Conservation (phyloP, 2,888 invertebrate species). For the Ophion ellenae region DNA sequence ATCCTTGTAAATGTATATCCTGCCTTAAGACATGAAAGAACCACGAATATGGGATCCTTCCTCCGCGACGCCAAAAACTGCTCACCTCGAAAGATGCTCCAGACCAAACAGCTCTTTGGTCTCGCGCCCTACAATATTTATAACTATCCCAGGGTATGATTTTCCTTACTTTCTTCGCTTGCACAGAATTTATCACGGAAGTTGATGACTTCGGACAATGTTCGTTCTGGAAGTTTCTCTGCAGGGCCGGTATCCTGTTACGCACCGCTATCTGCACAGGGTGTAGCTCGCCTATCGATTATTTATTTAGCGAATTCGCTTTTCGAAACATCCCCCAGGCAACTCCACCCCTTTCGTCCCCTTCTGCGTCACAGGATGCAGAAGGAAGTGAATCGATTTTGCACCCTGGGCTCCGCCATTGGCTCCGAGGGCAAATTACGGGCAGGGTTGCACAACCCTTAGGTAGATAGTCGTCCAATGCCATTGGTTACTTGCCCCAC, state of each 20-base stretch:
- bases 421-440: slow-evolving; percentile 66
- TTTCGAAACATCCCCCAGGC: neutral
- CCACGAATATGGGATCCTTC: no score
- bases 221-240: neutral
- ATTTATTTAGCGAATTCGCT: slow-evolving; percentile 38
- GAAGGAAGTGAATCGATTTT: slow-evolving; percentile 23
- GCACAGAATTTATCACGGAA: no score
- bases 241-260: slow-evolving; percentile 11
- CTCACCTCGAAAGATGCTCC: no score
- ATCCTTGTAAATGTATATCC: no score
- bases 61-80: no score
- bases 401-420: slow-evolving; percentile 71
- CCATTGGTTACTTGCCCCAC: slow-evolving; percentile 80
- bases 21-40: no score
- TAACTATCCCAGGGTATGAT: no score
- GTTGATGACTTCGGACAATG: no score
- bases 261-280: neutral
- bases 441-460: slow-evolving; percentile 14
- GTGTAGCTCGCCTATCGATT: slow-evolving; percentile 44
- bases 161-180: no score
- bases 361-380: neutral
- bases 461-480: slow-evolving; percentile 63
- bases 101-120: no score
- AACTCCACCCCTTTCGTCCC: neutral
- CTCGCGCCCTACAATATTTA: no score